Evolutionary conservation across 2,113 vertebrate genomes (phyloP), one percentile per base, ranked within the genome.

Genomic region (Synodontis membranacea): DNA sequence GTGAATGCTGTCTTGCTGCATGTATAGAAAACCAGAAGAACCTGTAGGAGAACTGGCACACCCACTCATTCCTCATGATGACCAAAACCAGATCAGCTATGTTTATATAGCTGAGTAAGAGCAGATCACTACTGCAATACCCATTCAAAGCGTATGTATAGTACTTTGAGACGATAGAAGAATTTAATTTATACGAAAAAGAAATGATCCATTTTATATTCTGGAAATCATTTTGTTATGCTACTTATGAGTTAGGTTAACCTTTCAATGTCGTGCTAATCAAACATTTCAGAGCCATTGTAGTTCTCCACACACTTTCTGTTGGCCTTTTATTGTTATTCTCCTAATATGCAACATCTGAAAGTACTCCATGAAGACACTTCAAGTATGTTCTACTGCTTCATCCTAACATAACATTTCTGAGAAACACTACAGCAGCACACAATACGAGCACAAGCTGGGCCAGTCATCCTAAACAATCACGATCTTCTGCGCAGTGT

Each of bases 21-120:
- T 58, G 11, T 84, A 37, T 25, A 75, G 78, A 75, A 80, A 88
- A 86, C 86, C 84, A 84, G 86, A 86, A 78, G 76, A 89, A 84
- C 86, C 23, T 76, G 88, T 81, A 86, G 39, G 11, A 70, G 15
- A 12, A 4, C 31, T 2, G 86, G 23, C 86, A 82, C 85, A 31
- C 85, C 85, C 85, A 12, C 39, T 76, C 44, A 62, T 74, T 84
- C 56, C 81, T 75, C 42, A n/a, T 39, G 0, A 66, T 68, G 12
- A 23, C 76, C 23, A 81, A 70, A 88, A 56, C 54, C 11, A 75
- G 78, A 12, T 39, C 17, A 74, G 23, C 34, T 66, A n/a, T 84
- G 89, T 86, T 84, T 86, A 88, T 76, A 84, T 52, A 78, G 78
- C 72, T 54, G 72, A 52, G 50, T 86, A 79, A 74, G 56, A 68